Conservation (phyloP, 2,888 invertebrate genomes). For the Eurois occulta region DNA sequence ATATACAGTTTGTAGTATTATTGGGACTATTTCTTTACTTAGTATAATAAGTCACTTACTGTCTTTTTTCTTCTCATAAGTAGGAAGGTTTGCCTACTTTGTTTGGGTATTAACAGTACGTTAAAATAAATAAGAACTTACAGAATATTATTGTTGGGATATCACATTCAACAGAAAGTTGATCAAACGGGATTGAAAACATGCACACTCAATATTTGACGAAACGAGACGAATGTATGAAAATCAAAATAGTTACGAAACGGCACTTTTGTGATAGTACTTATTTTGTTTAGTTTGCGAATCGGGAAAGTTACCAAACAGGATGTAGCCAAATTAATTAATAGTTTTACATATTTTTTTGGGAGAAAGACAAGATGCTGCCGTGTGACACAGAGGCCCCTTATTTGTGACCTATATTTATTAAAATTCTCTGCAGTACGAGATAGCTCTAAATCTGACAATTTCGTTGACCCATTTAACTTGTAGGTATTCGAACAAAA, state of each 20-base stretch:
- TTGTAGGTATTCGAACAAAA: constrained; percentile 27
- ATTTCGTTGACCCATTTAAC: constrained; percentile 43
- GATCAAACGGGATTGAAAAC: no score
- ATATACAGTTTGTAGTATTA: no score
- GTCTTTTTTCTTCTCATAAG: no score
- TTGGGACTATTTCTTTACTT: no score
- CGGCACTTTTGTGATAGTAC: no score
- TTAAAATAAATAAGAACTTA: background rate
- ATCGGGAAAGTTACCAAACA: background rate
- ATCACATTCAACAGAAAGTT: no score
- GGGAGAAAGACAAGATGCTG: constrained; percentile 1
- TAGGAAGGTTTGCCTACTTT: no score
- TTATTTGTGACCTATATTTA: constrained; percentile 39
- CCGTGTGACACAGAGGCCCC: background rate
- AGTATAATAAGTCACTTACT: no score
- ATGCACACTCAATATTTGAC: no score
- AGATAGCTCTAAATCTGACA: constrained; percentile 24
- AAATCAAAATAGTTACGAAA: no score
- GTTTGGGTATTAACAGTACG: no score
- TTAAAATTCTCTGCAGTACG: constrained; percentile 19
- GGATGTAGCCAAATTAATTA: background rate
- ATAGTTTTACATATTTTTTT: background rate
- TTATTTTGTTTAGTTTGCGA: background rate
- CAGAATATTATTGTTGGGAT: background rate
- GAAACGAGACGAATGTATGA: no score